These are phyloP conservation scores for Patagioenas fasciata DNA, from an alignment of 2,113 vertebrate species.

Conservation along the genomic window DNA sequence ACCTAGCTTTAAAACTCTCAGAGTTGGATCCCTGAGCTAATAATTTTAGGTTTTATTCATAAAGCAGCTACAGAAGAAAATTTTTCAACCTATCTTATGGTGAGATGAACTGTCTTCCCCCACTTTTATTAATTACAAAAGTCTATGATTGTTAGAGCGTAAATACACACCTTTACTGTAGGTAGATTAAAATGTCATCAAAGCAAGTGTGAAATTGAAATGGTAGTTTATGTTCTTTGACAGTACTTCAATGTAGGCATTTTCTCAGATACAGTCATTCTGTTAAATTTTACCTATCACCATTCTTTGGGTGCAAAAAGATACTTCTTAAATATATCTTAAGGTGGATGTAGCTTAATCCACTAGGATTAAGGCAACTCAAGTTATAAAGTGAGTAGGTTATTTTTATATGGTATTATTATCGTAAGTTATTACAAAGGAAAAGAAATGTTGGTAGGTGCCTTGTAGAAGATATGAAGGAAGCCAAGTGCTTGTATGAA, in stretches of 20 bases:
- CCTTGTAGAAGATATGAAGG: rapidly evolving
- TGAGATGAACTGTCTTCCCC: not conserved
- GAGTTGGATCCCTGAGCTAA: not conserved
- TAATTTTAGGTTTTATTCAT: not conserved
- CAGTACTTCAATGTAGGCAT: not conserved
- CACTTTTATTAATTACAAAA: not conserved
- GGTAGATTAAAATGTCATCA: not conserved
- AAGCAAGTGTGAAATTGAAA: not conserved
- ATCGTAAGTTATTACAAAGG: not conserved
- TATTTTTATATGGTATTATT: not conserved
- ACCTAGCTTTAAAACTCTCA: not conserved
- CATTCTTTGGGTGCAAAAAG: rapidly evolving
- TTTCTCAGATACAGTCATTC: not conserved
- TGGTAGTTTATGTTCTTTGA: not conserved
- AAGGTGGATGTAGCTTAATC: not conserved
- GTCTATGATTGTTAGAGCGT: not conserved
- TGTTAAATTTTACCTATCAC: not conserved
- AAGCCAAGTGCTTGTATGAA: not conserved
- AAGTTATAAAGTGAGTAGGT: not conserved
- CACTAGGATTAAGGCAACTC: not conserved
- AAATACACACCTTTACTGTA: not conserved
- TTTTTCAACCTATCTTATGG: not conserved
- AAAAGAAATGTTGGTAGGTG: not conserved
- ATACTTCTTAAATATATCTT: not conserved
- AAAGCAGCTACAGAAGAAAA: not conserved